Evolutionary conservation across 2,888 invertebrate species (phyloP).

Genomic region (Drosophila kuntzei): DNA sequence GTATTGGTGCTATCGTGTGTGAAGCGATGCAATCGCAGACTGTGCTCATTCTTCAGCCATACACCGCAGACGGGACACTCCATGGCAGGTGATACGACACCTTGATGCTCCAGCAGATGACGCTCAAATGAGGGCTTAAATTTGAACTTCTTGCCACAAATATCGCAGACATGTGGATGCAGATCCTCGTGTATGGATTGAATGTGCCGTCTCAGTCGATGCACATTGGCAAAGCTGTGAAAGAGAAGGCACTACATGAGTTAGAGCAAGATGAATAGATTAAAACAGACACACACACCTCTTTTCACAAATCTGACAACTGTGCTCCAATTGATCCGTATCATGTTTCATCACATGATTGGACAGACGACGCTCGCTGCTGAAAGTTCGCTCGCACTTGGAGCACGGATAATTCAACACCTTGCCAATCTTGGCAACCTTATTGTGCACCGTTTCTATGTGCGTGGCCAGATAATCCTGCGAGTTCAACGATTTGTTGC

Average conservation of each 20-base stretch:
- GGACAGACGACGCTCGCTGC: conserved; percentile 64
- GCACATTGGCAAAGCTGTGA: conserved; percentile 73
- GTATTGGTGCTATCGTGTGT: conserved; percentile 72
- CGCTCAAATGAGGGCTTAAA: conserved; percentile 81
- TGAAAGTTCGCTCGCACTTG: conserved; percentile 71
- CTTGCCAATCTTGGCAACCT: conserved; percentile 63
- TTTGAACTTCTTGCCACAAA: conserved; percentile 82
- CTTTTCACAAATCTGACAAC: conserved; percentile 66
- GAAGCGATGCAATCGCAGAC: conserved; percentile 69
- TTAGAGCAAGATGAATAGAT: conserved; percentile 15
- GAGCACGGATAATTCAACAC: conserved; percentile 65
- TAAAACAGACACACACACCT: conserved; percentile 38
- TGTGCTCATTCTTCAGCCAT: conserved; percentile 81
- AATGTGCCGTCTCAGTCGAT: conserved; percentile 75
- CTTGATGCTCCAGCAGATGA: conserved; percentile 78
- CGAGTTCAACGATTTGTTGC: conserved; percentile 71
- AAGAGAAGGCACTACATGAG: neutral
- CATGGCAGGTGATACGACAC: conserved; percentile 78
- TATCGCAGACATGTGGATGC: conserved; percentile 78
- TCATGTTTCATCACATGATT: conserved; percentile 70
- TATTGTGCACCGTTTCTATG: conserved; percentile 73
- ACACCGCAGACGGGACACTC: conserved; percentile 76
- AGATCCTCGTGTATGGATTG: conserved; percentile 79
- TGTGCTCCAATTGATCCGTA: conserved; percentile 70
- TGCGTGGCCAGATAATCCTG: conserved; percentile 73